phyloP scores from a whole-genome alignment of 2,888 invertebrate species.

The Andrena minutula region DNA sequence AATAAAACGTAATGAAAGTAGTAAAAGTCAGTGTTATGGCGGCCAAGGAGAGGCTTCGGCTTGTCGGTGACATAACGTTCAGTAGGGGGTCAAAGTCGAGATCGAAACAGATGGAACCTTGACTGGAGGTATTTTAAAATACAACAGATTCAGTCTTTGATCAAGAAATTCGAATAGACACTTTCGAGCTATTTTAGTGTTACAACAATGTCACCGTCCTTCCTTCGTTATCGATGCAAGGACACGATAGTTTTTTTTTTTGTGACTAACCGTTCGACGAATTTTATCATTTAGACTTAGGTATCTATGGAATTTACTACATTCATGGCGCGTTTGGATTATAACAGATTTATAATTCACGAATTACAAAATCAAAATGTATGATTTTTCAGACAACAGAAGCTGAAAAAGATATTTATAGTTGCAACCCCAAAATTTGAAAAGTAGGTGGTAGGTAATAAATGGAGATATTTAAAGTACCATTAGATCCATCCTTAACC shows the following conservation, averaged over 20 bases:
- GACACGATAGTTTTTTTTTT: slow-evolving; percentile 22
- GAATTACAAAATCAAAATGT: slow-evolving; percentile 13
- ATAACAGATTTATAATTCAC: slow-evolving; percentile 2
- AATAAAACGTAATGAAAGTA: slow-evolving; percentile 83
- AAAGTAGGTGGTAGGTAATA: not conserved
- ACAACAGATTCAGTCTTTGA: slow-evolving; percentile 72
- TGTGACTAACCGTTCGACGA: slow-evolving; percentile 26
- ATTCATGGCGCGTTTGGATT: slow-evolving; percentile 7
- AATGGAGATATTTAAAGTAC: slow-evolving; percentile 22
- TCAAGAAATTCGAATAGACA: slow-evolving; percentile 60
- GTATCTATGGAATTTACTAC: slow-evolving; percentile 8
- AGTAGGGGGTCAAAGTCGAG: slow-evolving; percentile 41
- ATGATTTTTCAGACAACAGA: slow-evolving; percentile 3
- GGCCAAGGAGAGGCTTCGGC: slow-evolving; percentile 38
- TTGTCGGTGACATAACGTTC: slow-evolving; percentile 49
- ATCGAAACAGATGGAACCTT: slow-evolving; percentile 12
- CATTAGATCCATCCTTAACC: slow-evolving; percentile 15
- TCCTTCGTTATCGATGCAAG: slow-evolving; percentile 30
- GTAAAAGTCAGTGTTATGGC: slow-evolving; percentile 73
- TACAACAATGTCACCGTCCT: slow-evolving; percentile 34
- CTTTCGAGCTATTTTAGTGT: slow-evolving; percentile 21
- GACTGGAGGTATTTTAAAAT: slow-evolving; percentile 68
- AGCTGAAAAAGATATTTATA: not conserved
- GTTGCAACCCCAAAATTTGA: too few species aligned
- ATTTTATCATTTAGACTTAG: not conserved